A percentile compares a stretch with the other conserved stretches of the same genome.
Evolutionary conservation across 2,113 vertebrate species (phyloP).

Genomic region (Tylochromis polylepis): DNA sequence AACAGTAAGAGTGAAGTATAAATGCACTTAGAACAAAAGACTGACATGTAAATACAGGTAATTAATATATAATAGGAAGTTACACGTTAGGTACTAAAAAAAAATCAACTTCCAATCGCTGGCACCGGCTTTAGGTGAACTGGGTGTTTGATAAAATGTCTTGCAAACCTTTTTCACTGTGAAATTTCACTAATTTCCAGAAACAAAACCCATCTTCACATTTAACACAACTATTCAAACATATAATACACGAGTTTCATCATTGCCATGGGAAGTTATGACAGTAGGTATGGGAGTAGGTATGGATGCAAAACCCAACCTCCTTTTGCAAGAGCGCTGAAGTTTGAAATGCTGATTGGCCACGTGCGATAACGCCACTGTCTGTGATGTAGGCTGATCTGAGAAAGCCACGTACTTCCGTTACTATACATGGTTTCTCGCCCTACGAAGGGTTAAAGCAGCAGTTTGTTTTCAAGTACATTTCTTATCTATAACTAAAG

Average conservation of each 20-base stretch:
- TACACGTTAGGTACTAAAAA: too few species aligned
- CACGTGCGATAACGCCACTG: fast-evolving
- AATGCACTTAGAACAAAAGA: background rate
- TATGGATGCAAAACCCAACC: background rate
- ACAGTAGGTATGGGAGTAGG: background rate
- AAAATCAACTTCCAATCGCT: background rate
- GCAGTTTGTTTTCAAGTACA: background rate
- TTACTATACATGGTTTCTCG: background rate
- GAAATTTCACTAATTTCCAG: background rate
- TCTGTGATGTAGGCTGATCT: background rate
- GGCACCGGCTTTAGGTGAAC: background rate
- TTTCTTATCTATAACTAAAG: background rate
- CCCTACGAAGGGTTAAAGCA: background rate
- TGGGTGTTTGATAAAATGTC: background rate
- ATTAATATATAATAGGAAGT: background rate
- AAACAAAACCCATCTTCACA: background rate
- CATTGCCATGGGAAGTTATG: background rate
- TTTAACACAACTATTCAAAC: background rate
- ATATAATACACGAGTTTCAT: background rate
- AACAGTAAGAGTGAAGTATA: background rate
- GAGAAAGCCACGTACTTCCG: background rate
- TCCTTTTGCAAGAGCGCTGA: background rate
- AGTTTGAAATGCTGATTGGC: background rate
- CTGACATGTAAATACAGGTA: background rate
- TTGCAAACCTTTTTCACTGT: fast-evolving